Base-by-base conservation (phyloP, 2,113 vertebrate genomes). In the Sphaerodactylus townsendi region DNA sequence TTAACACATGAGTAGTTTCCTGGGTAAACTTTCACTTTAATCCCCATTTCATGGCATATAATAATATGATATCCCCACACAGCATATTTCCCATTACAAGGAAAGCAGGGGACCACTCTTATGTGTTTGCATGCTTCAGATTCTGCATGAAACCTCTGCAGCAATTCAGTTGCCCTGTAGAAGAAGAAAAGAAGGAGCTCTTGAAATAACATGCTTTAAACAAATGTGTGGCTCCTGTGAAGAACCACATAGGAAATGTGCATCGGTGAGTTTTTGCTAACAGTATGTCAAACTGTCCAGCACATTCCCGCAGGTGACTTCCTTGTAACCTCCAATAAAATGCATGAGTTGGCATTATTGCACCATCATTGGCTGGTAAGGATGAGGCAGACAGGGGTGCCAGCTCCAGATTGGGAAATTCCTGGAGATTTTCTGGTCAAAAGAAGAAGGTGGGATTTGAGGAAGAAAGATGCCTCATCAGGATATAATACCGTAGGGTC, bases 1-100 rank as follows among this genome's bases (percentile, higher is more conserved):
- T 95, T 93, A 92, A 83, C 91, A 92, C 90, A 93, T 92, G 91
- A 95, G 87, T 91, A 87, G 92, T 91, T 94, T 94, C 84, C 65
- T 90, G 89, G 90, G 89, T 94, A 93, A 91, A 88, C 86, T 92
- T 92, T 92, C 84, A 30, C 88, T 93, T 87, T 90, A 92, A 90
- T 90, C 84, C 88, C 80, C 85, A 89, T 91, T 95, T 91, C 90
- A 90, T 81, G 89, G 87, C 84, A 82, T 79, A 64, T 64, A 78
- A 85, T 88, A 87, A 92, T 92, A 92, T 84, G 59, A 91, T 93
- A 90, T 66, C 53, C 82, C 53, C 87, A 78, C 86, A 90, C 77
- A 93, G 80, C 41, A 2, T 35, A 91, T 91, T 93, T 90, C 78
- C 79, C 64, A 85, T 88, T 92, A 56, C 74, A 68, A 92, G 65